Evolutionary conservation across 2,797 vertebrate genomes (phyloP).

Genomic region (Apogon hyalosoma): DNA sequence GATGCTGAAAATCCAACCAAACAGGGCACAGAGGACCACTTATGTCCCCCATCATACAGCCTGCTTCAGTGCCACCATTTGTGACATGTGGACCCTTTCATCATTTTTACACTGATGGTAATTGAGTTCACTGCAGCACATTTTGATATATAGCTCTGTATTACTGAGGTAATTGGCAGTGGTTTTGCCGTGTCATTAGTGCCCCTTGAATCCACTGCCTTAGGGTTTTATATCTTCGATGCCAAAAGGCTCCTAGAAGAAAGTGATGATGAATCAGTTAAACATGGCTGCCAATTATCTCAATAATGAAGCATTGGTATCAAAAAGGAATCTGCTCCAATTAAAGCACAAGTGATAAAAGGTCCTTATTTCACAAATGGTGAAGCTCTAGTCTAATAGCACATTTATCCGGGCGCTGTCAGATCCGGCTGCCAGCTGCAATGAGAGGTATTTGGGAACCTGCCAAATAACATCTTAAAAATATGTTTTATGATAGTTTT

Average conservation of each 20-base stretch:
- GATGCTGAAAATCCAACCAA: constrained; percentile 5
- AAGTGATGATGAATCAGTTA: constrained; percentile 54
- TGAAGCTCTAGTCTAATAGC: constrained; percentile 28
- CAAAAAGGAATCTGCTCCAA: constrained; percentile 47
- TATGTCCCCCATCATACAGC: constrained; percentile 18
- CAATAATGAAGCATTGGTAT: constrained; percentile 44
- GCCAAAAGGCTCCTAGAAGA: constrained; percentile 31
- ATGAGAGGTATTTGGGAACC: constrained; percentile 25
- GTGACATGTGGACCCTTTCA: constrained; percentile 48
- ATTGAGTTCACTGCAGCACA: constrained; percentile 48
- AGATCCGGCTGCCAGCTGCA: constrained; percentile 42
- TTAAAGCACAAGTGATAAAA: constrained; percentile 50
- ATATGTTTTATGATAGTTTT: constrained; percentile 19
- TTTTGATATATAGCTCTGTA: constrained; percentile 31
- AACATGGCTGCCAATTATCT: constrained; percentile 56
- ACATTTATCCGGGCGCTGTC: constrained; percentile 31
- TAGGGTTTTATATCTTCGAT: constrained; percentile 35
- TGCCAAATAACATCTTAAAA: constrained; percentile 44
- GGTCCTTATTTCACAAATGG: constrained; percentile 31
- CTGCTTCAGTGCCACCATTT: constrained; percentile 18
- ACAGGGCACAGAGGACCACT: constrained; percentile 2
- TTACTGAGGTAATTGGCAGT: constrained; percentile 52
- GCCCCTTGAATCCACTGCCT: constrained; percentile 30
- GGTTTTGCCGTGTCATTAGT: constrained; percentile 49
- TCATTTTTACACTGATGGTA: constrained; percentile 32